These are phyloP conservation scores for Spermophilus dauricus DNA, from an alignment of 2,113 vertebrate genomes.

Conservation along the genomic window DNA sequence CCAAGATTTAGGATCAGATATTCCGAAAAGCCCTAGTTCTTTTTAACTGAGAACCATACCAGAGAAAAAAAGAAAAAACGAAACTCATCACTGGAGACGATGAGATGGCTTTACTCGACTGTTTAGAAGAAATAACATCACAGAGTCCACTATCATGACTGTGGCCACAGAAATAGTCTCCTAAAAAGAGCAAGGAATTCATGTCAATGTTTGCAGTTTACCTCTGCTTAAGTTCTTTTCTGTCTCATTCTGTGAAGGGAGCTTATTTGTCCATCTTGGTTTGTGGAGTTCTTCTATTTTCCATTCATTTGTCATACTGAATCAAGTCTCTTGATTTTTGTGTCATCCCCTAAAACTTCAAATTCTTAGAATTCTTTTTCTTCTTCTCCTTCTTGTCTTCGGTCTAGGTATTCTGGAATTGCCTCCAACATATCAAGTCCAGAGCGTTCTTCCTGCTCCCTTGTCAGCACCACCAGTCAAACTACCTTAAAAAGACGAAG, in stretches of 20 bases:
- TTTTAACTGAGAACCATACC: conserved; percentile 16
- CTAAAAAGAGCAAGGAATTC: neutral
- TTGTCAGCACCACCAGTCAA: neutral
- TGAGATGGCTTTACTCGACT: neutral
- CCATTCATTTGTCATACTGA: neutral
- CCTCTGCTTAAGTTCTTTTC: neutral
- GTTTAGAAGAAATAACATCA: neutral
- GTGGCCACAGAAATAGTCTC: neutral
- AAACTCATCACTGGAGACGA: too few species aligned
- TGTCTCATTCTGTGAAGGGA: neutral
- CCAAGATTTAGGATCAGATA: neutral
- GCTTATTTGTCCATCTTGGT: neutral
- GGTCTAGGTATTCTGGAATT: neutral
- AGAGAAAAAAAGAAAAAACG: neutral
- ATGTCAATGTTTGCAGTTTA: neutral
- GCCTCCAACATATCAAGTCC: neutral
- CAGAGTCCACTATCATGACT: neutral
- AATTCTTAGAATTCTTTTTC: neutral
- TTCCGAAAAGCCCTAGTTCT: neutral
- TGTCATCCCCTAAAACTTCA: neutral
- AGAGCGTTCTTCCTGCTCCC: neutral
- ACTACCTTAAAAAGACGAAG: neutral
- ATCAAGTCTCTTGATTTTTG: neutral
- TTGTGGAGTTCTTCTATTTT: neutral
- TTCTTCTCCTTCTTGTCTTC: neutral